These are phyloP conservation scores for Hemiprocne comata DNA, from an alignment of 2,113 vertebrate species.

Conservation along the genomic window DNA sequence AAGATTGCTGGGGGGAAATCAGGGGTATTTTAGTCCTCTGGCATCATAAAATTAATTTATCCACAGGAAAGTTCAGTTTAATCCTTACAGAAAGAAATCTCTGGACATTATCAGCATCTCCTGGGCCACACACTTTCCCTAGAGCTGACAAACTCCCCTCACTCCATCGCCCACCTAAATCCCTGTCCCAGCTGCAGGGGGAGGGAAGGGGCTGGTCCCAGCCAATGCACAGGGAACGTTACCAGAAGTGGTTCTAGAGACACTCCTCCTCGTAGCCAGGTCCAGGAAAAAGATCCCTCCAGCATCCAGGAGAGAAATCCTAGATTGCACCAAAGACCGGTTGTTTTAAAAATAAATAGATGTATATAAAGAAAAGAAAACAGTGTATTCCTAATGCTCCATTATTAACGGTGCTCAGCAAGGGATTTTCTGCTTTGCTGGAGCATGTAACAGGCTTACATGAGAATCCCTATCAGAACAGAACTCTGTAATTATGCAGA, in stretches of 20 bases:
- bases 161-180: background rate
- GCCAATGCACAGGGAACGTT: accelerated
- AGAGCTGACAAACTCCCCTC: background rate
- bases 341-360: constrained; percentile 43
- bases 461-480: constrained; percentile 29
- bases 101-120: background rate
- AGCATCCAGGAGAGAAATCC: background rate
- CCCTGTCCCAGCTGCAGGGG: background rate
- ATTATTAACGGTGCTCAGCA: constrained; percentile 52
- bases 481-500: constrained; percentile 32
- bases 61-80: background rate
- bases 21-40: background rate
- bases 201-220: background rate
- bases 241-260: background rate
- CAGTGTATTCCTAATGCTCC: constrained; percentile 43
- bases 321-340: background rate
- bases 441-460: constrained; percentile 57
- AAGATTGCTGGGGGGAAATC: accelerated
- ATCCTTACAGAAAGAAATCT: background rate
- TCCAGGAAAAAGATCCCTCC: background rate
- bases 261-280: background rate
- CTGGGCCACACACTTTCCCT: accelerated
- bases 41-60: accelerated
- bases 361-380: constrained; percentile 22
- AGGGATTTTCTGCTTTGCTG: constrained; percentile 64